Percentiles rank a stretch among this genome's conserved stretches.
Conservation (phyloP, 2,113 vertebrate genomes). For the Meriones unguiculatus region DNA sequence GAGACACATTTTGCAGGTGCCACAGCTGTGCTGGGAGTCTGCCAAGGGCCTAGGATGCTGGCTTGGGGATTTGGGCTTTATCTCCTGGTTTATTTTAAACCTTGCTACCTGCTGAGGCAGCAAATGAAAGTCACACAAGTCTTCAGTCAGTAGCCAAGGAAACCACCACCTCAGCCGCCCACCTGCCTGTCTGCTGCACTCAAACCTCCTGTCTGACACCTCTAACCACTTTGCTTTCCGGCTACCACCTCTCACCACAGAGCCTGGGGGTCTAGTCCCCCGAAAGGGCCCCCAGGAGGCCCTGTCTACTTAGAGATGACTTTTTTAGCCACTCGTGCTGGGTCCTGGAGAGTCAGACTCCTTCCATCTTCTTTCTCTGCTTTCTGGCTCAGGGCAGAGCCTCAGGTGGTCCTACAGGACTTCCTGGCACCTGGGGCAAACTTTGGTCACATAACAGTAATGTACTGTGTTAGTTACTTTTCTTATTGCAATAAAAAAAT, state of each 20-base stretch:
- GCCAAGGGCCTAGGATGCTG: not conserved
- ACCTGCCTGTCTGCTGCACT: not conserved
- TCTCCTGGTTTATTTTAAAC: constrained; percentile 70
- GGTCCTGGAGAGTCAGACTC: not conserved
- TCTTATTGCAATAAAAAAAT: not conserved
- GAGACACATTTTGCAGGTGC: not conserved
- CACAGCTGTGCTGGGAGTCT: not conserved
- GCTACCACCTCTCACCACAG: not conserved
- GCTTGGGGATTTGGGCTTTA: constrained; percentile 48
- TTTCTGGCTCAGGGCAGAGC: not conserved
- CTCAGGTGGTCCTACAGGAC: not conserved
- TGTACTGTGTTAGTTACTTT: not conserved
- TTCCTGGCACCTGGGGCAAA: not conserved
- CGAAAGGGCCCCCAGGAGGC: not conserved
- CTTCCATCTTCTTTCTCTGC: not conserved
- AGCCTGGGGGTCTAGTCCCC: not conserved
- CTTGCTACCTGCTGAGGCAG: not conserved
- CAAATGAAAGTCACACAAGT: constrained; percentile 33
- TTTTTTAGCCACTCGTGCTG: not conserved
- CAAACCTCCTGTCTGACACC: constrained; percentile 49
- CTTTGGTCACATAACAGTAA: not conserved
- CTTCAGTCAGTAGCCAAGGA: constrained; percentile 1
- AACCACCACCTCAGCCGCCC: not conserved
- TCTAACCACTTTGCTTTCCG: constrained; percentile 40
- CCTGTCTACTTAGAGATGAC: not conserved